phyloP scores from a whole-genome alignment of 1,140 invertebrate genomes.

The Cardiocondyla obscurior region DNA sequence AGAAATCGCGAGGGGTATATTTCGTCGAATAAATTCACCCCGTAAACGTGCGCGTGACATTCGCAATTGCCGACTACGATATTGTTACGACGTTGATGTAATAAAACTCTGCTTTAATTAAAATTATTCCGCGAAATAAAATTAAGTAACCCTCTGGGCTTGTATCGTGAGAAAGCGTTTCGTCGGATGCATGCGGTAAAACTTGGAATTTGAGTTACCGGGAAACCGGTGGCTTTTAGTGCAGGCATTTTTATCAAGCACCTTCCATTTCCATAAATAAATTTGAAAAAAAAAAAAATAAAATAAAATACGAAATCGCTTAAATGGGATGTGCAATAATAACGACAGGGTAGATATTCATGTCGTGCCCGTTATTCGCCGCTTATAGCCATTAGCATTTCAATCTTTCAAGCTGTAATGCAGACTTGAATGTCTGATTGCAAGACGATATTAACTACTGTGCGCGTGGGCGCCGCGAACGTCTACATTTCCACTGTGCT shows the following conservation, averaged over 20 bases:
- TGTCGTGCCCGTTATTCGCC: background rate
- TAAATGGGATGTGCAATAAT: background rate
- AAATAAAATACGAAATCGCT: background rate
- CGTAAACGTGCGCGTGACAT: background rate
- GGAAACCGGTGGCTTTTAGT: background rate
- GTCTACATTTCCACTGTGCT: background rate
- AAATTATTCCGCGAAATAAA: background rate
- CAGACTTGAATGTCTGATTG: background rate
- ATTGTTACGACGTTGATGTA: background rate
- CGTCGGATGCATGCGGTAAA: background rate
- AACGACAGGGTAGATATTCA: background rate
- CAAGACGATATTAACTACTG: slow-evolving; percentile 32
- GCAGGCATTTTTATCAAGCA: background rate
- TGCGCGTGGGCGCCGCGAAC: background rate
- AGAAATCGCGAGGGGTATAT: background rate
- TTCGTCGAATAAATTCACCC: background rate
- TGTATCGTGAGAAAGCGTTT: background rate
- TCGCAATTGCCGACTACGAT: background rate
- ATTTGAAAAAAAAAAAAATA: background rate
- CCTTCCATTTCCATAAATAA: background rate
- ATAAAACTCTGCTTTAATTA: background rate
- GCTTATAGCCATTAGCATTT: background rate
- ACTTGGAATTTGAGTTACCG: background rate
- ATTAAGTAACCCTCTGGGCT: background rate
- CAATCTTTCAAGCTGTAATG: background rate